These are phyloP conservation scores for Anolis sagrei DNA, from an alignment of 2,113 vertebrate genomes.

Conservation along the genomic window DNA sequence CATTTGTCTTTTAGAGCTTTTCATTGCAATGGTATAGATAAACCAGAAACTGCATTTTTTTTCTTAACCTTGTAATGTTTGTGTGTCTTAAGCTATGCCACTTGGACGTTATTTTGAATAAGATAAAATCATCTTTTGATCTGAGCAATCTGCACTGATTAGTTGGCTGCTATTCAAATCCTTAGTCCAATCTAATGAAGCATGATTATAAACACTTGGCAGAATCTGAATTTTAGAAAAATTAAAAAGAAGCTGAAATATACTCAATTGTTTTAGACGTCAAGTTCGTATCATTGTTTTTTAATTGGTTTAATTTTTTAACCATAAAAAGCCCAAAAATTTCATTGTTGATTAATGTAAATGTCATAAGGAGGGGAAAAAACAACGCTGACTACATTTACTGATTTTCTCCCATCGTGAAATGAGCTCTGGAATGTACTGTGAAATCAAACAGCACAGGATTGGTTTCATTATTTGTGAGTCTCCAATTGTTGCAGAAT, in stretches of 20 bases:
- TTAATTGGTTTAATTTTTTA: background rate
- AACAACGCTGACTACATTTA: background rate
- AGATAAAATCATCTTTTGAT: background rate
- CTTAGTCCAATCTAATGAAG: background rate
- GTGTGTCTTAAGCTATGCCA: background rate
- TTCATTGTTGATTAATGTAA: background rate
- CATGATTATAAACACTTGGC: background rate
- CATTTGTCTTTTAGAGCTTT: background rate
- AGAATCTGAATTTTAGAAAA: background rate
- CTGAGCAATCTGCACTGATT: background rate
- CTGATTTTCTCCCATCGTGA: background rate
- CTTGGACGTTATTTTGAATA: background rate
- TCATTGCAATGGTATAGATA: background rate
- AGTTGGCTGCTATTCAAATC: background rate
- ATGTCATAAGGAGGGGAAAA: background rate
- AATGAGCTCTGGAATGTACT: background rate
- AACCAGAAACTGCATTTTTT: slow-evolving; percentile 7
- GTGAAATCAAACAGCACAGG: background rate
- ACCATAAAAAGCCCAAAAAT: background rate
- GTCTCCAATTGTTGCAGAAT: background rate
- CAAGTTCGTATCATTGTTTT: background rate
- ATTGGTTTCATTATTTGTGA: background rate
- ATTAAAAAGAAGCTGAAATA: background rate
- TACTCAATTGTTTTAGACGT: background rate
- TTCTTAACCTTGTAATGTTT: background rate